These are phyloP conservation scores for Dolichomitus sp. DNA, from an alignment of 2,888 invertebrate genomes.

Conservation along the genomic window DNA sequence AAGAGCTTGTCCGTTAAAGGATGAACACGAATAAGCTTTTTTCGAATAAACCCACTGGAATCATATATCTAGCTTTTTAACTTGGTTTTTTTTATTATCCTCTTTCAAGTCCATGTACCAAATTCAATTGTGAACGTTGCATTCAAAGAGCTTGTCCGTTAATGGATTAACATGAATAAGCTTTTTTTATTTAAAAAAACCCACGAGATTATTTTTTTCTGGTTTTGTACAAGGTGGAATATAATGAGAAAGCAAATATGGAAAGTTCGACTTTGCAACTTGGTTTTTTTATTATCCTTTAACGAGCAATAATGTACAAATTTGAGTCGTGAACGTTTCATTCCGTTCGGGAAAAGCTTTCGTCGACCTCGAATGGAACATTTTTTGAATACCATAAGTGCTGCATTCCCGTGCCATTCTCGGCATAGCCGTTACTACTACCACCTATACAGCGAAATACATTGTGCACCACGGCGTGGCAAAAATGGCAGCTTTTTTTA, in stretches of 20 bases:
- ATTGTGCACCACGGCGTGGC: background rate
- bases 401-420: background rate
- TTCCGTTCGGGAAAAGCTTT: background rate
- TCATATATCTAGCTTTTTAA: background rate
- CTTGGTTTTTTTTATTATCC: background rate
- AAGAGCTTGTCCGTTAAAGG: too few species aligned
- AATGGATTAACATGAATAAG: too few species aligned
- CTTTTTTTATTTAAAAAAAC: too few species aligned
- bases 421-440: background rate
- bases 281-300: background rate
- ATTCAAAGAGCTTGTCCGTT: too few species aligned
- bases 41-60: background rate
- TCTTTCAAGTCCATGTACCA: background rate
- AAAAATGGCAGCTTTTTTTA: constrained; percentile 10
- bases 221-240: background rate
- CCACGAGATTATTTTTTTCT: background rate
- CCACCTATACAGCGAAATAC: background rate
- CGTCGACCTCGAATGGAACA: background rate
- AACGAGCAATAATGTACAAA: background rate
- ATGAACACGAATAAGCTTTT: too few species aligned
- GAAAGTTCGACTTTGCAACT: background rate
- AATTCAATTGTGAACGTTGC: background rate
- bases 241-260: background rate
- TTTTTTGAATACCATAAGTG: background rate
- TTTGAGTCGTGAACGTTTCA: background rate